These are phyloP conservation scores for Drosophila funebris DNA, from an alignment of 1,140 invertebrate genomes.

Conservation along the genomic window DNA sequence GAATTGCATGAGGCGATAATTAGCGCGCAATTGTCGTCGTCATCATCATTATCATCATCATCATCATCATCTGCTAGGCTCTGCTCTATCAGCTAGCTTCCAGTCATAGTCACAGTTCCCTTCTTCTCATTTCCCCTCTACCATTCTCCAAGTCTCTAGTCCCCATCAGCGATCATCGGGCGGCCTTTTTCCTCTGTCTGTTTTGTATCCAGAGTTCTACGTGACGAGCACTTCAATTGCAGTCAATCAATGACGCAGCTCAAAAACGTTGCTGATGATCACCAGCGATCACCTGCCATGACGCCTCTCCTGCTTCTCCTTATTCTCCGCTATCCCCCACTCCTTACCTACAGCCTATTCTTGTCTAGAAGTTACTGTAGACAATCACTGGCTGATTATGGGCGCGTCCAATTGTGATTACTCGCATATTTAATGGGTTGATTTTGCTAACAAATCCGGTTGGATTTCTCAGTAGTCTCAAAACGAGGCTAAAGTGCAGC, in stretches of 20 bases:
- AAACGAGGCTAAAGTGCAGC: neutral
- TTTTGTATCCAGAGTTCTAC: conserved; percentile 27
- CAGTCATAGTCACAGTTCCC: neutral
- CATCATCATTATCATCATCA: conserved; percentile 32
- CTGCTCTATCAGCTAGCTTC: neutral
- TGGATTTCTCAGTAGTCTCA: neutral
- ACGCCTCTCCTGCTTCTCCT: neutral
- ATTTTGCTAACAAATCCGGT: conserved; percentile 33
- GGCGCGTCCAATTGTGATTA: conserved; percentile 46
- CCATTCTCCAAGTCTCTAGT: neutral
- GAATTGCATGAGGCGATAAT: conserved; percentile 42
- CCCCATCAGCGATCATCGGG: conserved; percentile 2
- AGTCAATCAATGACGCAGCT: conserved; percentile 52
- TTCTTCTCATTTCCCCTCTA: neutral
- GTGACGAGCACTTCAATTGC: conserved; percentile 53
- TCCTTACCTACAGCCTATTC: neutral
- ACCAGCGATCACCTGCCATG: conserved; percentile 31
- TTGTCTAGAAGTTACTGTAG: neutral
- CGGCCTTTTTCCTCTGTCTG: conserved; percentile 12
- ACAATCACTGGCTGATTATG: conserved; percentile 42
- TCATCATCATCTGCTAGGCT: conserved; percentile 14
- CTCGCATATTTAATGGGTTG: conserved; percentile 44
- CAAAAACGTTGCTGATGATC: conserved; percentile 29
- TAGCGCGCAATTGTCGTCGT: conserved; percentile 55
- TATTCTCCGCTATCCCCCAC: neutral